A percentile compares a stretch with the other conserved stretches of the same genome.
Evolutionary conservation across 2,113 vertebrate species (phyloP).

Genomic region (Glareola pratincola): DNA sequence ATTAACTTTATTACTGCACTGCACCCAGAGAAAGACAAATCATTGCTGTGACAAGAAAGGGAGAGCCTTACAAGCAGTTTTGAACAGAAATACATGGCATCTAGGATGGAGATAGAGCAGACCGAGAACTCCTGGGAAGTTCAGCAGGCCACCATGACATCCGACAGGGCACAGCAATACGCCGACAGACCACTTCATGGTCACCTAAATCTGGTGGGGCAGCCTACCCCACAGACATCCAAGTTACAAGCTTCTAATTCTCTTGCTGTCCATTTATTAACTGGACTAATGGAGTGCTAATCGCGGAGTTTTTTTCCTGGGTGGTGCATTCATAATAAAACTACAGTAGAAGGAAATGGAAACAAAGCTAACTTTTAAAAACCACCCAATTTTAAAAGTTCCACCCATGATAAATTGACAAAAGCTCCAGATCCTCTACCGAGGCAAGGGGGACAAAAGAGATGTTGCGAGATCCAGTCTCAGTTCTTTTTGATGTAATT

Average conservation of each 20-base stretch:
- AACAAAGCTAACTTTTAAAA: neutral
- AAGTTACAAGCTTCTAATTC: neutral
- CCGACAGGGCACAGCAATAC: fast-evolving
- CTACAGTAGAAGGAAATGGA: neutral
- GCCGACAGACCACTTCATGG: neutral
- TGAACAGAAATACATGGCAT: neutral
- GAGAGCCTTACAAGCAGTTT: neutral
- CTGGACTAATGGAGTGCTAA: neutral
- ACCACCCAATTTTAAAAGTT: neutral
- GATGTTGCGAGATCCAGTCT: neutral
- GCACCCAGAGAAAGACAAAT: neutral
- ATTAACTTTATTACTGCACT: neutral
- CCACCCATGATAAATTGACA: neutral
- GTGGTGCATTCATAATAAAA: neutral
- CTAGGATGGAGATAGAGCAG: neutral
- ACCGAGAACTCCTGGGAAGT: neutral
- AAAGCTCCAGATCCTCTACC: neutral
- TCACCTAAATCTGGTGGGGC: neutral
- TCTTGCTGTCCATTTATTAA: neutral
- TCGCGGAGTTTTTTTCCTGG: neutral
- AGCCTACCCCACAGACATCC: neutral
- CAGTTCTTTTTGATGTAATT: neutral
- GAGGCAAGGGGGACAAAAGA: neutral
- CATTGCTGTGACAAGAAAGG: neutral
- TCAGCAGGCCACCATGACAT: neutral